Evolutionary conservation across 2,113 vertebrate species (phyloP).

Genomic region (Stegostoma tigrinum): DNA sequence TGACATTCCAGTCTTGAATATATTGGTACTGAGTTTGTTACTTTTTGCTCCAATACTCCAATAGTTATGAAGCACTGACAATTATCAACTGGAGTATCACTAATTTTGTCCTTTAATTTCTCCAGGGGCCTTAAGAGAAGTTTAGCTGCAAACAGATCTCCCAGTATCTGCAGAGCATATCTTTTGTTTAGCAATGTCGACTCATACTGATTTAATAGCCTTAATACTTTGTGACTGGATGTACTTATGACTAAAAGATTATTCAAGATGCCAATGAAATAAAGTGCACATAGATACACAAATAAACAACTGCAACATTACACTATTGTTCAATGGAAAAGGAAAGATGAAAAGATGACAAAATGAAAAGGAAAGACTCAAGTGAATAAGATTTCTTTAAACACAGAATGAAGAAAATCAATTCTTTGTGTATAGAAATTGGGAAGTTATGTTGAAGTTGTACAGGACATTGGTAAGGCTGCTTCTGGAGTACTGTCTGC

Average conservation of each 20-base stretch:
- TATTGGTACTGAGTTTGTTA: not conserved
- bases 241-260: not conserved
- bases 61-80: not conserved
- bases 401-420: not conserved
- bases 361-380: not conserved
- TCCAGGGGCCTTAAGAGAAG: not conserved
- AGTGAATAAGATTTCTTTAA: not conserved
- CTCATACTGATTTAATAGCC: not conserved
- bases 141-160: not conserved
- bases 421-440: too few species aligned
- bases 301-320: not conserved
- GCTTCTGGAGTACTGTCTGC: too few species aligned
- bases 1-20: conserved; percentile 6
- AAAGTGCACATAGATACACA: not conserved
- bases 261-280: not conserved
- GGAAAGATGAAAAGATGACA: not conserved
- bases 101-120: not conserved
- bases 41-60: not conserved
- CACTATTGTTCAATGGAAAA: not conserved
- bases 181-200: not conserved
- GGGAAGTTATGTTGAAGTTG: too few species aligned
- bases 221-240: not conserved
- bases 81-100: not conserved
- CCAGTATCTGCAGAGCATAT: not conserved
- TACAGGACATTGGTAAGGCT: too few species aligned